Evolutionary conservation across 2,797 vertebrate genomes (phyloP).

Genomic region (Myotis findleyi): DNA sequence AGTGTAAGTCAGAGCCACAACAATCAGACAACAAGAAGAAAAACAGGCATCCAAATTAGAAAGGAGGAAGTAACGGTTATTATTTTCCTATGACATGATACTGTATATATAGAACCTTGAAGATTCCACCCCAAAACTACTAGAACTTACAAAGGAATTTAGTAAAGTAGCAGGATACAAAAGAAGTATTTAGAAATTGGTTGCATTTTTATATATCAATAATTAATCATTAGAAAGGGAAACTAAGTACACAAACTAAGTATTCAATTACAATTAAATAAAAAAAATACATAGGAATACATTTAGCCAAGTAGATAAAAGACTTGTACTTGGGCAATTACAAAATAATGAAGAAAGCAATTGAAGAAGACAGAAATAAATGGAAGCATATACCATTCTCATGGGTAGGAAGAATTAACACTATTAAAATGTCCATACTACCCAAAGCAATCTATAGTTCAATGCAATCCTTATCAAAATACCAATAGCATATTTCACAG

Average conservation of each 20-base stretch:
- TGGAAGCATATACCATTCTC: neutral
- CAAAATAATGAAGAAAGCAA: neutral
- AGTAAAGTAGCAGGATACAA: neutral
- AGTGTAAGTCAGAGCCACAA: neutral
- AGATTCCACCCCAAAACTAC: neutral
- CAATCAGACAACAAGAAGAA: neutral
- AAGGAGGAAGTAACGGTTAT: neutral
- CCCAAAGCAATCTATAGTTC: neutral
- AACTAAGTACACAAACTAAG: neutral
- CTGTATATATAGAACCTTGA: neutral
- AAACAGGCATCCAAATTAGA: neutral
- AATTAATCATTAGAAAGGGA: neutral
- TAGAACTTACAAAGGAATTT: neutral
- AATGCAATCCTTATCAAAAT: neutral
- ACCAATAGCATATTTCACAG: neutral
- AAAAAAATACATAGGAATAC: neutral
- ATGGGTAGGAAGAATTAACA: neutral
- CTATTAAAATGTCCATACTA: neutral
- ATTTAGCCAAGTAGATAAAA: neutral
- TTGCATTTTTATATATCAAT: neutral
- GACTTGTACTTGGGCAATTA: neutral
- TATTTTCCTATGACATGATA: neutral
- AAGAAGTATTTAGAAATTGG: neutral
- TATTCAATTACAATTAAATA: neutral
- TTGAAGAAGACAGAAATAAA: neutral